Evolutionary conservation across 2,113 vertebrate species (phyloP).

Genomic region (Oceanites oceanicus): DNA sequence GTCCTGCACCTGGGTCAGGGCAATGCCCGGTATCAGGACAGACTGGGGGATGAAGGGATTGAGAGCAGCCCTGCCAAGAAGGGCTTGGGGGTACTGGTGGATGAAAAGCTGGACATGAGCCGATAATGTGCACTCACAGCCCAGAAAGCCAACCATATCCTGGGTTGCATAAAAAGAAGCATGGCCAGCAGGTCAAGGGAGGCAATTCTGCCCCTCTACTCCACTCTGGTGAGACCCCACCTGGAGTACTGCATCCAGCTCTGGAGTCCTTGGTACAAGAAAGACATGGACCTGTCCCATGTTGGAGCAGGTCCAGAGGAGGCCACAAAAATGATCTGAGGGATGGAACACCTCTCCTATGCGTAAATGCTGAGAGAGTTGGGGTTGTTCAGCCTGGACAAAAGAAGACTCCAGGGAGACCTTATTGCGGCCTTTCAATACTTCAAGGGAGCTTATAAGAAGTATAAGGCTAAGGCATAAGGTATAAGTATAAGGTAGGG

Average conservation of each 20-base stretch:
- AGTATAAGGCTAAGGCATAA: too few species aligned
- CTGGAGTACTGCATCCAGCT: neutral
- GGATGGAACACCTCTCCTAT: too few species aligned
- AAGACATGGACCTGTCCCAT: too few species aligned
- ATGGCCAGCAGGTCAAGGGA: neutral
- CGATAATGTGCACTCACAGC: accelerated
- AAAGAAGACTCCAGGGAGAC: neutral
- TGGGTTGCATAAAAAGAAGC: neutral
- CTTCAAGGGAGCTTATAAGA: neutral
- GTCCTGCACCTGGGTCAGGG: neutral
- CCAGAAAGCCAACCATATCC: neutral
- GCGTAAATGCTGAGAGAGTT: too few species aligned
- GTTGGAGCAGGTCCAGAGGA: too few species aligned
- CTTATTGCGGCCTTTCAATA: neutral
- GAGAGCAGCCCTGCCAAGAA: neutral
- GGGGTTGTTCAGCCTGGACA: neutral
- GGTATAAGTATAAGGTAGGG: too few species aligned
- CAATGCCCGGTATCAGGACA: neutral
- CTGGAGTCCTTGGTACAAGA: neutral
- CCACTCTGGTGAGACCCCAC: neutral
- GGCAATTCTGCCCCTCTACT: neutral
- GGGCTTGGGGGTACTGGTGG: neutral
- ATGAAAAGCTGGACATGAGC: neutral
- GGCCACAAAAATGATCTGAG: too few species aligned
- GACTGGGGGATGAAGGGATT: neutral